Percentiles rank a stretch among this genome's conserved stretches.
Conservation (phyloP, 2,113 vertebrate genomes). For the Oreocharis arfaki region DNA sequence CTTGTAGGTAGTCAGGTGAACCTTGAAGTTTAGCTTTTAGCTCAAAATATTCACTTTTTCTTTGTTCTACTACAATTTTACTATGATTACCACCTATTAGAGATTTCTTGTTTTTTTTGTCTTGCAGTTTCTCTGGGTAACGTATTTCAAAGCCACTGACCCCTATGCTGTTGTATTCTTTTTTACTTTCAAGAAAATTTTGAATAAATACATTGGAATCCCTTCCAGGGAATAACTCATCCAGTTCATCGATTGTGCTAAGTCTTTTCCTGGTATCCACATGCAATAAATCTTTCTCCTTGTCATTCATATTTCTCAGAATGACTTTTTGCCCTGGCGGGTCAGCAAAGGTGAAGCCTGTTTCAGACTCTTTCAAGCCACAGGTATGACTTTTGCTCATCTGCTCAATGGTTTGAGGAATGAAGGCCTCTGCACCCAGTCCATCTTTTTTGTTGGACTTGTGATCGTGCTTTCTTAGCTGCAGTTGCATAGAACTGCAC, state of each 20-base stretch:
- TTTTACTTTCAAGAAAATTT: conserved; percentile 93
- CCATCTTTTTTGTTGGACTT: conserved; percentile 88
- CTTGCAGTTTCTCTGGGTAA: conserved; percentile 95
- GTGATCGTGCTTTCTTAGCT: conserved; percentile 87
- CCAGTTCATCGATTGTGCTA: conserved; percentile 97
- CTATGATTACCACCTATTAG: conserved; percentile 97
- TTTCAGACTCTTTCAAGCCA: conserved; percentile 88
- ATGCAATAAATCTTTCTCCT: conserved; percentile 89
- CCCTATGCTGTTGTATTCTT: conserved; percentile 97
- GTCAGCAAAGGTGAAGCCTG: conserved; percentile 87
- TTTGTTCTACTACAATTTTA: conserved; percentile 97
- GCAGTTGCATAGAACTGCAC: conserved; percentile 89
- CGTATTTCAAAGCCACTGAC: conserved; percentile 96
- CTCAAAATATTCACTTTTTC: conserved; percentile 98
- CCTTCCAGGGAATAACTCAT: conserved; percentile 92
- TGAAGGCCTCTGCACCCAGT: conserved; percentile 88
- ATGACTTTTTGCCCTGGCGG: conserved; percentile 90
- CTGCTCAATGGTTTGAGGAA: conserved; percentile 97
- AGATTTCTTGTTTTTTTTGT: conserved; percentile 95
- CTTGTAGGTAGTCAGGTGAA: conserved; percentile 97
- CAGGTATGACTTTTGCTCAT: conserved; percentile 96
- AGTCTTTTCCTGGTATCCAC: conserved; percentile 90
- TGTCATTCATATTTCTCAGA: conserved; percentile 84
- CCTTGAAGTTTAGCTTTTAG: conserved; percentile 97
- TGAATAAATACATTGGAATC: conserved; percentile 96